phyloP scores from a whole-genome alignment of 2,888 invertebrate species.

The Apoda limacodes region DNA sequence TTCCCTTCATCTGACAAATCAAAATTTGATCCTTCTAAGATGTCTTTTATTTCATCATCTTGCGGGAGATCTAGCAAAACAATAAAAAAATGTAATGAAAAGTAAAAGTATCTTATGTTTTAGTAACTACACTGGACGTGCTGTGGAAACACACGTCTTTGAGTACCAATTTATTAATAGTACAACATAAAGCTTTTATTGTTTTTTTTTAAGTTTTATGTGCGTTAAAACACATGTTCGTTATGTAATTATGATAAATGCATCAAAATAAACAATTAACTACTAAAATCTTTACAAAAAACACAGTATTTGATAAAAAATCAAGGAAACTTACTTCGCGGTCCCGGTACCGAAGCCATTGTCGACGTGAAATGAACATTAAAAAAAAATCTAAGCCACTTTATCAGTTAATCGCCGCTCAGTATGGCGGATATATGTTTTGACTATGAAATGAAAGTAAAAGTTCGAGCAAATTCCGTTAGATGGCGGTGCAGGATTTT shows the following conservation, averaged over 20 bases:
- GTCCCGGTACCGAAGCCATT: conserved; percentile 2
- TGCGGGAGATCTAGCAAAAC: no score
- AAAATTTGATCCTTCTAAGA: no score
- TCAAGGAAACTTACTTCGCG: conserved; percentile 1
- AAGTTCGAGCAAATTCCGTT: conserved; percentile 3
- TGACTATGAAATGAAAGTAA: conserved; percentile 2
- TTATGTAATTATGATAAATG: conserved; percentile 1
- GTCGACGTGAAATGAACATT: not conserved
- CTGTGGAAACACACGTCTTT: conserved; percentile 1
- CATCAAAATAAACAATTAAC: conserved; percentile 2
- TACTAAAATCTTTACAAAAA: conserved; percentile 3
- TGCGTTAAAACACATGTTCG: not conserved
- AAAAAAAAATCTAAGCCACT: conserved; percentile 2
- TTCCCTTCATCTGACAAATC: no score
- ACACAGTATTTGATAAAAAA: conserved; percentile 1
- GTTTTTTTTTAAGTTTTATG: not conserved
- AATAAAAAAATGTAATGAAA: no score
- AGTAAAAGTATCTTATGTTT: no score
- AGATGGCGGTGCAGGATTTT: conserved; percentile 3
- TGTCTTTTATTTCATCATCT: no score
- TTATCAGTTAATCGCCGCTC: conserved; percentile 2
- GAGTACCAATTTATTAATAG: conserved; percentile 3
- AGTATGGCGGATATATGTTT: conserved; percentile 2
- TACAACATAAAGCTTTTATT: conserved; percentile 4
- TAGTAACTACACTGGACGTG: conserved; percentile 4